phyloP scores from a whole-genome alignment of 2,797 vertebrate genomes.

The Mormyrus proboscirostris region DNA sequence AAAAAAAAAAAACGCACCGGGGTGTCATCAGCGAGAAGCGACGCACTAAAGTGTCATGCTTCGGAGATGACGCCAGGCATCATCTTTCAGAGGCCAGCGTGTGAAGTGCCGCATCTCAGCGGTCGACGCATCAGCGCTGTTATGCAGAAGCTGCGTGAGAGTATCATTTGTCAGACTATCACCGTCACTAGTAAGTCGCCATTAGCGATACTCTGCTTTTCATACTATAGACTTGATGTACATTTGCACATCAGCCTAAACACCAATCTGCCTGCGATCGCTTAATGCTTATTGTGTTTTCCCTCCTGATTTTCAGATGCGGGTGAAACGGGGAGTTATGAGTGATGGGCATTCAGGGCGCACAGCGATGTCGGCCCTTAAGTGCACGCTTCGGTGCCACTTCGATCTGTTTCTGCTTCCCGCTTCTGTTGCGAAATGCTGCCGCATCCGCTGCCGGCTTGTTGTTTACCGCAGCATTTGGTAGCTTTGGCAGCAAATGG shows the following conservation, averaged over 20 bases:
- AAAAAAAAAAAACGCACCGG: neutral
- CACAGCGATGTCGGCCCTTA: neutral
- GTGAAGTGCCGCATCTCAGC: neutral
- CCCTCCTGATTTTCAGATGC: neutral
- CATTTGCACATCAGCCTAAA: neutral
- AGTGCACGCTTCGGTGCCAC: neutral
- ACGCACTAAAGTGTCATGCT: neutral
- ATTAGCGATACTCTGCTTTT: neutral
- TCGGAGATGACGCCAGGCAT: neutral
- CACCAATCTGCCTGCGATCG: neutral
- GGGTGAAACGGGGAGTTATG: neutral
- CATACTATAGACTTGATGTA: neutral
- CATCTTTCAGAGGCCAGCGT: neutral
- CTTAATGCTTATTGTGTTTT: neutral
- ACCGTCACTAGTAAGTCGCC: neutral
- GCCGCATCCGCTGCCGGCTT: neutral
- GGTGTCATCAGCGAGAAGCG: neutral
- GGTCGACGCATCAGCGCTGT: neutral
- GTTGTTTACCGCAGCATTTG: conserved; percentile 1
- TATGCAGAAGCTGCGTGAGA: neutral
- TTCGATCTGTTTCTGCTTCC: neutral
- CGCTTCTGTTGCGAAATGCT: neutral
- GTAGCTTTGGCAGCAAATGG: conserved; percentile 3
- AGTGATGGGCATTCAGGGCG: neutral
- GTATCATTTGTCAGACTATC: neutral